These are phyloP conservation scores for Hemiscyllium ocellatum DNA, from an alignment of 2,113 vertebrate species.

Conservation along the genomic window DNA sequence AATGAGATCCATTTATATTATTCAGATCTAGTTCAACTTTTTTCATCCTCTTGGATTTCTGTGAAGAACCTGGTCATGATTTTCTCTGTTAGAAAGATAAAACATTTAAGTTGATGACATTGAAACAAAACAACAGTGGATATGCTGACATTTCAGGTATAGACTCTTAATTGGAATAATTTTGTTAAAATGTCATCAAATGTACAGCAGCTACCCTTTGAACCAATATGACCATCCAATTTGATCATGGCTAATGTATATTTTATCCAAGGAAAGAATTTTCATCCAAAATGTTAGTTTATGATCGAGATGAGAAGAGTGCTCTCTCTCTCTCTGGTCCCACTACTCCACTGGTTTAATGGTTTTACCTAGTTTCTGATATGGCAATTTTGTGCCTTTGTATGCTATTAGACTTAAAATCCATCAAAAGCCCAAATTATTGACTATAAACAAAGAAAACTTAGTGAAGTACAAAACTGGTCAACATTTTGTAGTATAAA, in stretches of 20 bases:
- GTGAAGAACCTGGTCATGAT: background rate
- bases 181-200: background rate
- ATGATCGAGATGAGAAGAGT: too few relatives aligned
- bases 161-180: background rate
- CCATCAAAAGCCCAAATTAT: too few relatives aligned
- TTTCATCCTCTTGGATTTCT: background rate
- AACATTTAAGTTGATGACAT: background rate
- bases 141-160: background rate
- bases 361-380: too few relatives aligned
- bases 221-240: background rate
- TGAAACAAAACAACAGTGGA: background rate
- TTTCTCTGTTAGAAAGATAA: background rate
- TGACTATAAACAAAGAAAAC: too few relatives aligned
- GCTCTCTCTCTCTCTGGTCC: too few relatives aligned
- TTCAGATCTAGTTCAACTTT: background rate
- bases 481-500: too few relatives aligned
- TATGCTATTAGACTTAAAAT: too few relatives aligned
- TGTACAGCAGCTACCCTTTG: background rate
- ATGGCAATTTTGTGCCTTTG: too few relatives aligned
- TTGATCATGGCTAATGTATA: background rate
- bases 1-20: background rate
- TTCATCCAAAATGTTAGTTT: too few relatives aligned
- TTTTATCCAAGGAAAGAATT: background rate
- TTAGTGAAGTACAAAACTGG: too few relatives aligned
- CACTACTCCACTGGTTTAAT: too few relatives aligned